Evolutionary conservation across 1,140 invertebrate species (phyloP).

Genomic region (Panulirus ornatus): DNA sequence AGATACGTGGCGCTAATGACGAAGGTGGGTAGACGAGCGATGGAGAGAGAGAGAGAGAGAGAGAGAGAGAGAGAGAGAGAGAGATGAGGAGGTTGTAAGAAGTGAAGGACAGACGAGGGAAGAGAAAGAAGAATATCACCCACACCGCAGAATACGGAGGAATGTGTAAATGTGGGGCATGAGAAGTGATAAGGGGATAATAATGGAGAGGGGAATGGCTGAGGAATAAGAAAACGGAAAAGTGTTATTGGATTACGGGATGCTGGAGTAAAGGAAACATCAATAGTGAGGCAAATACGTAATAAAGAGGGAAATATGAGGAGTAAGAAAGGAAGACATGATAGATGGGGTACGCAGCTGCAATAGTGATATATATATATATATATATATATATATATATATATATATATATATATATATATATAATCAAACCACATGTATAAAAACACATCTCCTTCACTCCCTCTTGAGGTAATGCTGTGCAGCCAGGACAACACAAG

Average conservation of each 20-base stretch:
- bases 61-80: not conserved
- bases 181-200: not conserved
- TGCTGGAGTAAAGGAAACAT: not conserved
- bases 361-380: not conserved
- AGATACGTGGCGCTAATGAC: too few species aligned
- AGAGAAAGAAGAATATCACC: not conserved
- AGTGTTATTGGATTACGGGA: not conserved
- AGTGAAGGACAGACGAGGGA: not conserved
- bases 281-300: not conserved
- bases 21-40: not conserved
- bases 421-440: too few species aligned
- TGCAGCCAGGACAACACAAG: too few species aligned
- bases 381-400: not conserved
- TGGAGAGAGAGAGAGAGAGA: not conserved
- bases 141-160: too few species aligned
- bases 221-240: not conserved
- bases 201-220: not conserved
- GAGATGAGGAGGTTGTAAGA: not conserved
- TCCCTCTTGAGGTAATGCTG: too few species aligned
- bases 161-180: not conserved
- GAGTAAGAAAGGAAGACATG: not conserved
- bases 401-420: constrained; percentile 13
- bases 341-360: not conserved
- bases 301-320: not conserved
- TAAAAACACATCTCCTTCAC: too few species aligned